phyloP scores from a whole-genome alignment of 2,888 invertebrate genomes.

The Autographa gamma region DNA sequence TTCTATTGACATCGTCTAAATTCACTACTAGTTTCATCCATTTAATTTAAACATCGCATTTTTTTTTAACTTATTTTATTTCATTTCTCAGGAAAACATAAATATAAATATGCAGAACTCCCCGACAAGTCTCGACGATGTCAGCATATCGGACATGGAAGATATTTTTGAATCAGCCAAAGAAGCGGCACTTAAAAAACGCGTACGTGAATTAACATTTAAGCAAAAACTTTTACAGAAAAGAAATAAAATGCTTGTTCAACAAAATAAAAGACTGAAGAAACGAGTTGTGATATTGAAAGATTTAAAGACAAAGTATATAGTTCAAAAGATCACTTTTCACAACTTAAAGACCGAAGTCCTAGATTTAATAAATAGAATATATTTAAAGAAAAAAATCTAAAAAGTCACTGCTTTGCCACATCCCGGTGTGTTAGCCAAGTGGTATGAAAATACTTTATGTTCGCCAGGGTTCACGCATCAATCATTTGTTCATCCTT shows the following conservation, averaged over 20 bases:
- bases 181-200: constrained; percentile 14
- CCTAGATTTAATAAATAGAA: constrained; percentile 28
- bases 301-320: constrained; percentile 9
- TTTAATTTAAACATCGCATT: too few relatives aligned
- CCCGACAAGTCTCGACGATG: constrained; percentile 18
- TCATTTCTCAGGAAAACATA: background rate
- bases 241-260: constrained; percentile 15
- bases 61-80: background rate
- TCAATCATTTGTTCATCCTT: constrained; percentile 43
- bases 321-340: constrained; percentile 6
- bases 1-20: too few relatives aligned
- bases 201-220: constrained; percentile 19
- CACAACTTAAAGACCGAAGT: constrained; percentile 22
- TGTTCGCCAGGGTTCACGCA: constrained; percentile 47
- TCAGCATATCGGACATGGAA: constrained; percentile 19
- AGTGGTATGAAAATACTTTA: constrained; percentile 41
- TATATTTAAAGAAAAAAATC: constrained; percentile 23
- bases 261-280: constrained; percentile 6
- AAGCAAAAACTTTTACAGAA: constrained; percentile 13
- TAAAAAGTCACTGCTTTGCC: constrained; percentile 40
- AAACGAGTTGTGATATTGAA: too few relatives aligned
- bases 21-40: too few relatives aligned
- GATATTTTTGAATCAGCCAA: constrained; percentile 18
- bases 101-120: background rate
- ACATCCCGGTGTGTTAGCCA: constrained; percentile 47